Evolutionary conservation across 1,140 invertebrate genomes (phyloP).

Genomic region (Pygmarrhopalites habei): DNA sequence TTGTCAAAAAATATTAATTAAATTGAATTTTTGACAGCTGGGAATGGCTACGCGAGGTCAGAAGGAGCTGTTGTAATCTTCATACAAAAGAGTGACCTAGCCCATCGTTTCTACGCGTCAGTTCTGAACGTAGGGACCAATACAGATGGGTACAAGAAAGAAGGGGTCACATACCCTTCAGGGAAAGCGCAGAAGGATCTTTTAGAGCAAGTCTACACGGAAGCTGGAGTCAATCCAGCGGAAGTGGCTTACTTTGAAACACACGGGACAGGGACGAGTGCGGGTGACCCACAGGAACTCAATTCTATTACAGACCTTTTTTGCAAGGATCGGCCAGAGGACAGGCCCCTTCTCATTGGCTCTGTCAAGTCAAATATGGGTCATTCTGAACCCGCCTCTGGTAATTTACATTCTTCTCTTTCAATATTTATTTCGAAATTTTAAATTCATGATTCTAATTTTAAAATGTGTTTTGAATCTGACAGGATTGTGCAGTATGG

Average conservation of each 20-base stretch:
- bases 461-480: constrained; percentile 41
- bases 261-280: constrained; percentile 65
- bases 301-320: constrained; percentile 72
- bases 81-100: constrained; percentile 66
- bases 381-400: constrained; percentile 72
- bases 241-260: constrained; percentile 85
- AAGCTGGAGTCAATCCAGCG: constrained; percentile 69
- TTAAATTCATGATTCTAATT: no score
- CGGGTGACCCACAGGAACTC: constrained; percentile 21
- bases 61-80: constrained; percentile 76
- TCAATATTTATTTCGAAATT: no score
- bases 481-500: constrained; percentile 71
- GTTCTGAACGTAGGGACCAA: constrained; percentile 80
- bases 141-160: constrained; percentile 77
- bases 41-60: constrained; percentile 83
- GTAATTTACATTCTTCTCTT: neutral
- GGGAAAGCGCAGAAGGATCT: constrained; percentile 77
- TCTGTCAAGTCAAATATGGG: constrained; percentile 91
- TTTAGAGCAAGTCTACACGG: constrained; percentile 75
- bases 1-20: no score
- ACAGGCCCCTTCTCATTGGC: constrained; percentile 67
- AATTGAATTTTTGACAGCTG: no score
- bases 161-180: constrained; percentile 86
- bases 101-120: constrained; percentile 75
- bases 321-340: constrained; percentile 50